Evolutionary conservation across 2,113 vertebrate species (phyloP).

Genomic region (Acanthochromis polyacanthus): DNA sequence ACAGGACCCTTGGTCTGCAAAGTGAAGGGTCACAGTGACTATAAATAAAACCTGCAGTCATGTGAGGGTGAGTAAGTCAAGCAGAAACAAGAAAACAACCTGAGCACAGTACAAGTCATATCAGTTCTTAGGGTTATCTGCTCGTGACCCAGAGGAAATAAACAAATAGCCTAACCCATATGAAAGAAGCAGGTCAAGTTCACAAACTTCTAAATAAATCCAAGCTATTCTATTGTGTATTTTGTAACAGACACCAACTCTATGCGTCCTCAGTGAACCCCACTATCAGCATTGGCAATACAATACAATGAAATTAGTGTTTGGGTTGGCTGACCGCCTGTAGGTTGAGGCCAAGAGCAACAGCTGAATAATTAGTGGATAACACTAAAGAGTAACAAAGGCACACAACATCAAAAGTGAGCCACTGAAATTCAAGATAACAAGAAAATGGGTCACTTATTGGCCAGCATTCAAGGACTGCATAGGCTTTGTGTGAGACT

Average conservation of each 20-base stretch:
- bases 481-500: neutral
- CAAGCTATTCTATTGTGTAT: neutral
- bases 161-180: slow-evolving; percentile 21
- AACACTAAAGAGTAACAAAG: neutral
- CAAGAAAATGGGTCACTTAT: neutral
- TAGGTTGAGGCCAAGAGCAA: neutral
- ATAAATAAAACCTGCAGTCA: slow-evolving; percentile 72
- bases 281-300: neutral
- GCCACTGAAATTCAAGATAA: neutral
- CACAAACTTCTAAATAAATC: slow-evolving; percentile 7
- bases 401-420: neutral
- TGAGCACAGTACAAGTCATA: slow-evolving; percentile 31
- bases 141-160: slow-evolving; percentile 28
- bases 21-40: slow-evolving; percentile 47
- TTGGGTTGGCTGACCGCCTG: neutral
- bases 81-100: slow-evolving; percentile 59
- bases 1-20: slow-evolving; percentile 36
- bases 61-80: slow-evolving; percentile 57
- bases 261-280: neutral
- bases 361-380: neutral
- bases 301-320: neutral
- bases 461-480: neutral
- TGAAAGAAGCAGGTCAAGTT: slow-evolving; percentile 25
- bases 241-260: neutral
- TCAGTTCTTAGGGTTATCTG: slow-evolving; percentile 37